phyloP scores from a whole-genome alignment of 2,797 vertebrate species.

The Aselliscus stoliczkanus region DNA sequence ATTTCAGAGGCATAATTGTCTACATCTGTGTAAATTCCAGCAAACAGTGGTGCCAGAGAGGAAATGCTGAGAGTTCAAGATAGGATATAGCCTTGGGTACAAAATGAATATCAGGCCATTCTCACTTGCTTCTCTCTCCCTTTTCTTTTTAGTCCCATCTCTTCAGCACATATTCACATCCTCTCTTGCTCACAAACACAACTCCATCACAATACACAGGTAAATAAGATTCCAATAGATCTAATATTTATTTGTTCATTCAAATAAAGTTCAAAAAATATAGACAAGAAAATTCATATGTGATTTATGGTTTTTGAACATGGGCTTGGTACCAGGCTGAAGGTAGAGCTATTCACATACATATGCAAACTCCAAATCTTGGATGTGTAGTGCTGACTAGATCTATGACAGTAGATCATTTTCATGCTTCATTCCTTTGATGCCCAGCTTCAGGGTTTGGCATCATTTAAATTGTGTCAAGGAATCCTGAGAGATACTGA shows the following conservation, averaged over 20 bases:
- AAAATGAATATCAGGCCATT: background rate
- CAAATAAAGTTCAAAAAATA: background rate
- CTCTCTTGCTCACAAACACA: background rate
- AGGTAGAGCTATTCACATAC: background rate
- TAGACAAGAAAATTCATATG: background rate
- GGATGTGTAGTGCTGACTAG: background rate
- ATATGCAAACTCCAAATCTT: background rate
- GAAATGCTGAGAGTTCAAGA: background rate
- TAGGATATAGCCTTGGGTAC: background rate
- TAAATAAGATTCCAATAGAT: background rate
- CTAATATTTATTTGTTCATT: background rate
- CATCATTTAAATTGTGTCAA: background rate
- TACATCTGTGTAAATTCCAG: conserved; percentile 64
- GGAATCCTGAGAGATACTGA: background rate
- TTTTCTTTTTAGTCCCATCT: background rate
- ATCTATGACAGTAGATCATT: background rate
- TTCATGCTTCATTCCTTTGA: background rate
- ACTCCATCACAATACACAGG: background rate
- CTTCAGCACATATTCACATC: fast-evolving
- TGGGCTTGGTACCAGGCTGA: background rate
- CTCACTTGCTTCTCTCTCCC: background rate
- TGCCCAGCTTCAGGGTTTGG: background rate
- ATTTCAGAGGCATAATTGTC: conserved; percentile 35
- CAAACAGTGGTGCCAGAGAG: background rate
- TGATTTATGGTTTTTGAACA: background rate